Conservation (phyloP, 2,888 invertebrate genomes). For the Machimus atricapillus region DNA sequence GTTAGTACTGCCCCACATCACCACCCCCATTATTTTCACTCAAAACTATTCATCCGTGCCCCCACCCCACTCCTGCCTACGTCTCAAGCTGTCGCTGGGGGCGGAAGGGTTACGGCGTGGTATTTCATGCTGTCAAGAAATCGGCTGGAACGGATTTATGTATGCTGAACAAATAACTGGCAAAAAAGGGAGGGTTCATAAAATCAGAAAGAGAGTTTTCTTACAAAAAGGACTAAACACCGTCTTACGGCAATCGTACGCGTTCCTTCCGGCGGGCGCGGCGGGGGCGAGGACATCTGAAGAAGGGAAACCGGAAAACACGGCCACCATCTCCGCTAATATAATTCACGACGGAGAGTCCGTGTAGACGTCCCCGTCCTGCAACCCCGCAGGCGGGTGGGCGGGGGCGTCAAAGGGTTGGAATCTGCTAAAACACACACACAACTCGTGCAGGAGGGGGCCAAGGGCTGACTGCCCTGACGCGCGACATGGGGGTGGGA, state of each 20-base stretch:
- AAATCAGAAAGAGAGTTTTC: constrained; percentile 43
- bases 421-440: constrained; percentile 19
- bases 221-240: constrained; percentile 15
- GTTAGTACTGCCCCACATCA: constrained; percentile 7
- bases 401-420: constrained; percentile 17
- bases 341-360: neutral
- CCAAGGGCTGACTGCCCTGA: neutral
- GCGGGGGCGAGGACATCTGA: neutral
- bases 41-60: constrained; percentile 19
- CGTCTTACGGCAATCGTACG: neutral
- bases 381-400: neutral
- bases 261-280: neutral
- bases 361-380: neutral
- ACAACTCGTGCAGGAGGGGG: neutral
- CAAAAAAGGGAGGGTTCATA: constrained; percentile 42
- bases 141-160: constrained; percentile 44
- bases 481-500: neutral
- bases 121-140: constrained; percentile 44
- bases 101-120: constrained; percentile 14
- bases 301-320: constrained; percentile 39
- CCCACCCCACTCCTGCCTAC: neutral
- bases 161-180: constrained; percentile 39
- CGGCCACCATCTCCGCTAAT: constrained; percentile 18
- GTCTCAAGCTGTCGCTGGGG: neutral
- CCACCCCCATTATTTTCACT: constrained; percentile 37